Evolutionary conservation across 2,113 vertebrate genomes (phyloP), one percentile per base, ranked within the genome.

Genomic region (Tonatia bakeri): DNA sequence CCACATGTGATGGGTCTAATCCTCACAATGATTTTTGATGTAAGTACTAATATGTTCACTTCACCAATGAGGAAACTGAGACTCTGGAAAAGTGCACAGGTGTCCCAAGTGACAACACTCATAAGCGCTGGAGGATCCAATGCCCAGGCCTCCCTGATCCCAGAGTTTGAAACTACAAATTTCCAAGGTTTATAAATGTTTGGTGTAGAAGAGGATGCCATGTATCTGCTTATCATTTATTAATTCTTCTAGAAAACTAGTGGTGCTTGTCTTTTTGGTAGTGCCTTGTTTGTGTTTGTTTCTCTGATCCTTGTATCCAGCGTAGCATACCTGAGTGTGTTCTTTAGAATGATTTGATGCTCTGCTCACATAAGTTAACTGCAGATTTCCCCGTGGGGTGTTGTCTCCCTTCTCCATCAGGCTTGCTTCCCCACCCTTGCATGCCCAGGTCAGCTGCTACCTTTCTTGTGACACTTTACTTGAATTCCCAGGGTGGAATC

Each of bases 311-410:
- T 31, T 36, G n/a, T 19, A 1, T n/a, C 15, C 24, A 6, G 26
- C 28, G 7, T 12, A 16, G n/a, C 12, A 1, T 40, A 40, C 8
- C 13, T 70, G 56, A 26, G 24, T 56, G 6, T 76, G 26, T 87
- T 64, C 47, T 91, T 91, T 22, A 33, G 38, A 56, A 65, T 59
- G 54, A 40, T 65, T 82, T 24, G 43, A 75, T 76, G 45, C 24
- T 38, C 28, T 84, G n/a, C 36, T 92, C n/a, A 59, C 45, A 16
- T 36, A 82, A 54, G 72, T 86, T 65, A 83, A 45, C 40, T 50
- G 17, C 1, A 14, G 7, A 4, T 11, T 28, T 59, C 5, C 16
- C 65, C 5, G 1, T 0, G 2, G 19, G 22, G 40, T 22, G 31
- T 17, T 24, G 1, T 69, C n/a, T 61, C 9, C 45, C 33, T 17